Base-by-base conservation (phyloP, 2,797 vertebrate species). In the Siniperca obscura region DNA sequence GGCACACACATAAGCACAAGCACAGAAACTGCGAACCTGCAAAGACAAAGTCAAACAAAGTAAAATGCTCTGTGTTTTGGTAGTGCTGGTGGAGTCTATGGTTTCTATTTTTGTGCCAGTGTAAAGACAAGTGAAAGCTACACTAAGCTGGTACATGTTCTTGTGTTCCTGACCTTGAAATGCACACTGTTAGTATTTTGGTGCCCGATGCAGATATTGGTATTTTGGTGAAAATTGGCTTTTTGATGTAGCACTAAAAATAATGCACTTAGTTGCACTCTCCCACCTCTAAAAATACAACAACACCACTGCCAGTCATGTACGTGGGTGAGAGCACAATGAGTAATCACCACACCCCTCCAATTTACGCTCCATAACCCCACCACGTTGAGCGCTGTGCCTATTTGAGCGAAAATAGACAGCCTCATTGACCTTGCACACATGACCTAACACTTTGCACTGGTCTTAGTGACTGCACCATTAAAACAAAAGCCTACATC, bases 81-180 rank as follows among this genome's bases (percentile, higher is more conserved):
- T 67, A 27, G 25, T 17, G 44, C 25, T 30, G 22, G 46, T 74
- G 13, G 61, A 70, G 34, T 74, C 50, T 55, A 12, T 52, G 14
- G 60, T 46, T 81, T 65, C 70, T 81, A 77, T 87, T 89, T 84
- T 69, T 71, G 59, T 21, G 56, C n/a, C 30, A 65, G 42, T 48
- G 50, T 55, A 70, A 76, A 55, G 25, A 16, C n/a, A 62, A 56
- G 25, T 65, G 38, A 74, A 56, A 25, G 36, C 66, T 53, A n/a
- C 48, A 13, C 34, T 73, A 70, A 48, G n/a, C 42, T 60, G 19
- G 27, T 52, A 6, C 10, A 9, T 22, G 30, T 16, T 38, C 42
- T 9, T 27, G 17, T 60, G 56, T 66, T 70, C 22, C 68, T 64
- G 53, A 72, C 74, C 50, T 70, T 76, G 52, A 68, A 70, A 80